A percentile compares a stretch with the other conserved stretches of the same genome.
Conservation (phyloP, 2,888 invertebrate genomes). For the Cryptus viduatorius region DNA sequence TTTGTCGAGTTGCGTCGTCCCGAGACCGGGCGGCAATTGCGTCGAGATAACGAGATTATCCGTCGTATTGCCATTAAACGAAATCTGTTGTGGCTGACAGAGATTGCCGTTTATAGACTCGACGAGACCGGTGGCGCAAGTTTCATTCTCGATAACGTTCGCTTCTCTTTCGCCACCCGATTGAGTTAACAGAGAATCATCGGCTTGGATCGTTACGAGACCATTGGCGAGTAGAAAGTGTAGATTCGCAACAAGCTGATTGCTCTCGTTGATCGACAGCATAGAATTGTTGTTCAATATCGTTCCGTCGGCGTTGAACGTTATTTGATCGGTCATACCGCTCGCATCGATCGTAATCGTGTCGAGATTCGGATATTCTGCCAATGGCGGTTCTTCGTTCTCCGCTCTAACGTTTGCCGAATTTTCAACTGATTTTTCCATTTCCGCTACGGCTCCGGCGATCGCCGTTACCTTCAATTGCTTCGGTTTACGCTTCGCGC, state of each 20-base stretch:
- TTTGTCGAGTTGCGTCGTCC: conserved; percentile 16
- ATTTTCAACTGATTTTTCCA: conserved; percentile 61
- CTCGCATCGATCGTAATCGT: conserved; percentile 73
- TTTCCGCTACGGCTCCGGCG: conserved; percentile 69
- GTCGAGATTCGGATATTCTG: conserved; percentile 72
- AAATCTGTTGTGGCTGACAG: conserved; percentile 11
- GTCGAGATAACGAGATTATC: conserved; percentile 68
- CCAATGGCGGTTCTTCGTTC: conserved; percentile 47
- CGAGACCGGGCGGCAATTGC: conserved; percentile 48
- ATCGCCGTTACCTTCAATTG: conserved; percentile 74
- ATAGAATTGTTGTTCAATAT: conserved; percentile 83
- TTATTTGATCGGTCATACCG: conserved; percentile 76
- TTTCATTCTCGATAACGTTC: conserved; percentile 77
- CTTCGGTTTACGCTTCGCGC: conserved; percentile 68
- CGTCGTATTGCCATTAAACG: conserved; percentile 37
- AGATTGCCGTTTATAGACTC: conserved; percentile 32
- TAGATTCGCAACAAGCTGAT: conserved; percentile 80
- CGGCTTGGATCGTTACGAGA: conserved; percentile 84
- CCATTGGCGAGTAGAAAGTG: conserved; percentile 80
- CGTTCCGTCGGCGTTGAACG: conserved; percentile 77
- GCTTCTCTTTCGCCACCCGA: conserved; percentile 45
- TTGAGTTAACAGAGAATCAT: conserved; percentile 81
- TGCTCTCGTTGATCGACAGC: conserved; percentile 77
- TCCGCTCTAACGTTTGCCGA: conserved; percentile 54
- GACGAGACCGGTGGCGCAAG: conserved; percentile 48